phyloP scores from a whole-genome alignment of 2,113 vertebrate species.

The Cochlearius cochlearius region DNA sequence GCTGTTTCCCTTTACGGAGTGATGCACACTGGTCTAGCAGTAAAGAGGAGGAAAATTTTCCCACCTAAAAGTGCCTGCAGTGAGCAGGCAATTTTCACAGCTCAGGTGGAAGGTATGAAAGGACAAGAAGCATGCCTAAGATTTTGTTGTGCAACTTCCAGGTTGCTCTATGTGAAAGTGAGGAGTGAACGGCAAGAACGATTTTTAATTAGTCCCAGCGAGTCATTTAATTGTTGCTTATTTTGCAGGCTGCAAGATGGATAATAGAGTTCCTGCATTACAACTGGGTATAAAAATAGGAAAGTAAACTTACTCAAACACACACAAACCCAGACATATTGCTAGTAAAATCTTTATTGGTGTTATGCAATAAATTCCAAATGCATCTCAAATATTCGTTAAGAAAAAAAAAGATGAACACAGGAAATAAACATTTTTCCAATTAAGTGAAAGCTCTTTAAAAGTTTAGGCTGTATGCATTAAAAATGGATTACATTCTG shows the following conservation, averaged over 20 bases:
- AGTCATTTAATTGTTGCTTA: constrained; percentile 53
- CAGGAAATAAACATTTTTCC: constrained; percentile 46
- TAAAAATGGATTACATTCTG: constrained; percentile 25
- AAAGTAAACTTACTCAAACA: constrained; percentile 20
- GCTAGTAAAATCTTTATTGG: constrained; percentile 3
- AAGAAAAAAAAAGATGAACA: constrained; percentile 13
- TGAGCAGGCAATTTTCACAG: neutral
- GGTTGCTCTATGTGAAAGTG: neutral
- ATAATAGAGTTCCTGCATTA: constrained; percentile 29
- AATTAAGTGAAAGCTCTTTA: constrained; percentile 44
- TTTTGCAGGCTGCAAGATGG: constrained; percentile 30
- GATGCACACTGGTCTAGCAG: neutral
- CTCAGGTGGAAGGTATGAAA: neutral
- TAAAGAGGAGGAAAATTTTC: neutral
- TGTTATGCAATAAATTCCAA: constrained; percentile 14
- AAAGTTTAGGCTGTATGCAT: constrained; percentile 15
- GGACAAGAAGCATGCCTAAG: neutral
- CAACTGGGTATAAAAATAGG: constrained; percentile 11
- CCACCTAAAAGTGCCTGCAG: neutral
- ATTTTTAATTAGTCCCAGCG: constrained; percentile 55
- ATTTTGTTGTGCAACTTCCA: neutral
- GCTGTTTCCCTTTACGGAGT: neutral
- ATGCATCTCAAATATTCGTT: constrained; percentile 29
- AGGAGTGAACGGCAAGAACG: neutral
- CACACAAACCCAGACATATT: constrained; percentile 3